These are phyloP conservation scores for Aplochiton taeniatus DNA, from an alignment of 2,797 vertebrate species.

Conservation along the genomic window DNA sequence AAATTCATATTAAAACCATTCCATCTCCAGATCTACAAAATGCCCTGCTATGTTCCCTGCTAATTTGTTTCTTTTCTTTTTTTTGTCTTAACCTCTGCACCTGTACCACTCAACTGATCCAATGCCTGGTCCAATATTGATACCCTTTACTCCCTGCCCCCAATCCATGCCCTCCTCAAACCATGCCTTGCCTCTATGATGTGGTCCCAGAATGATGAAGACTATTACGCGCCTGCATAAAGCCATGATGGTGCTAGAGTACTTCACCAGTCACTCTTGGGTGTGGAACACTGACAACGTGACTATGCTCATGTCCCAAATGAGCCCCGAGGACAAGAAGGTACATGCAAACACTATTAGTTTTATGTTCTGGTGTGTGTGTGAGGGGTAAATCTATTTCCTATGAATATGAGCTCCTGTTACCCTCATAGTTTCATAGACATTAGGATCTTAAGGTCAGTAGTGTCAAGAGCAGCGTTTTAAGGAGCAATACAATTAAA, in stretches of 20 bases:
- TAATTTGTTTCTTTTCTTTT: neutral
- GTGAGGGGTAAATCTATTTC: too few species aligned
- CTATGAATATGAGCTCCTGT: too few species aligned
- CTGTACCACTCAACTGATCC: neutral
- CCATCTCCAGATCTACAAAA: too few species aligned
- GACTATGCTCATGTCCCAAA: slow-evolving; percentile 88
- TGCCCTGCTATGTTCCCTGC: too few species aligned
- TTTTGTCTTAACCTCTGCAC: neutral
- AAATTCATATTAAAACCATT: too few species aligned
- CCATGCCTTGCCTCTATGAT: neutral
- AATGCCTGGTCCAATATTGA: neutral
- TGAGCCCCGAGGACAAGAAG: slow-evolving; percentile 92
- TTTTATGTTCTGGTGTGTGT: neutral
- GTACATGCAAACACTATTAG: slow-evolving; percentile 59
- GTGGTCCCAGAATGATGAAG: slow-evolving; percentile 93
- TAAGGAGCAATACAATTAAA: too few species aligned
- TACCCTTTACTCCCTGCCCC: neutral
- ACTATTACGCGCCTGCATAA: slow-evolving; percentile 95
- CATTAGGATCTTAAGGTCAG: too few species aligned
- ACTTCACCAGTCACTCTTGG: slow-evolving; percentile 98
- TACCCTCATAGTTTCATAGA: too few species aligned
- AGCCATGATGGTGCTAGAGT: slow-evolving; percentile 95
- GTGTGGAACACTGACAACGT: slow-evolving; percentile 95
- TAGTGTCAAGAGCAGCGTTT: too few species aligned
- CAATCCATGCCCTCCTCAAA: neutral